phyloP scores from a whole-genome alignment of 1,140 invertebrate species.

The Drusus annulatus region DNA sequence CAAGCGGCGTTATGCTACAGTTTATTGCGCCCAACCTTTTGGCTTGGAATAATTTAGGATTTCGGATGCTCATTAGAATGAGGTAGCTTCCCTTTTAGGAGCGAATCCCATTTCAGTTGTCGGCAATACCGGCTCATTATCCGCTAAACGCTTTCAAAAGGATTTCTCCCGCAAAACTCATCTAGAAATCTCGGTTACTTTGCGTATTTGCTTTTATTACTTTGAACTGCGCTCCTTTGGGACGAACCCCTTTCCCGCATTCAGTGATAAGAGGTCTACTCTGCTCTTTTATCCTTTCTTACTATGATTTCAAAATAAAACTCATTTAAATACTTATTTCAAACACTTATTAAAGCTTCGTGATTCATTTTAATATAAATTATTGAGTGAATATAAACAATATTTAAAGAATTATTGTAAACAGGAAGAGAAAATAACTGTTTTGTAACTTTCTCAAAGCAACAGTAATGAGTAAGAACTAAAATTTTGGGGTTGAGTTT shows the following conservation, averaged over 20 bases:
- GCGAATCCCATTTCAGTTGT: conserved; percentile 36
- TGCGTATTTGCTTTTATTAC: conserved; percentile 48
- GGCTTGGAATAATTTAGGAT: conserved; percentile 26
- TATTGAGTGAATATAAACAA: no score
- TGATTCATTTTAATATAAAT: no score
- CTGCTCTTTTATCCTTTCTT: no score
- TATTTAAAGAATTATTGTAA: no score
- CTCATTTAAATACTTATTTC: no score
- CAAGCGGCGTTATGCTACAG: not conserved
- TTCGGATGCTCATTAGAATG: conserved; percentile 41
- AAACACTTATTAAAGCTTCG: no score
- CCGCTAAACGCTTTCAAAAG: conserved; percentile 50
- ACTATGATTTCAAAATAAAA: no score
- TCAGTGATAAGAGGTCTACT: not conserved
- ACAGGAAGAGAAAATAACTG: no score
- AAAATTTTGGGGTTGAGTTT: no score
- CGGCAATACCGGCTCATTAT: conserved; percentile 41
- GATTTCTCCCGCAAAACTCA: conserved; percentile 43
- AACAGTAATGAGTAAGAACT: no score
- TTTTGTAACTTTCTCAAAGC: no score
- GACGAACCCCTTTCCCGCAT: not conserved
- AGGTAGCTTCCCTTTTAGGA: conserved; percentile 33
- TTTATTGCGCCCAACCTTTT: conserved; percentile 28
- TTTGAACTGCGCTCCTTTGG: conserved; percentile 32
- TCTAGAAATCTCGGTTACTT: conserved; percentile 36